Base-by-base conservation (phyloP, 2,113 vertebrate species). In the Prunella himalayana region DNA sequence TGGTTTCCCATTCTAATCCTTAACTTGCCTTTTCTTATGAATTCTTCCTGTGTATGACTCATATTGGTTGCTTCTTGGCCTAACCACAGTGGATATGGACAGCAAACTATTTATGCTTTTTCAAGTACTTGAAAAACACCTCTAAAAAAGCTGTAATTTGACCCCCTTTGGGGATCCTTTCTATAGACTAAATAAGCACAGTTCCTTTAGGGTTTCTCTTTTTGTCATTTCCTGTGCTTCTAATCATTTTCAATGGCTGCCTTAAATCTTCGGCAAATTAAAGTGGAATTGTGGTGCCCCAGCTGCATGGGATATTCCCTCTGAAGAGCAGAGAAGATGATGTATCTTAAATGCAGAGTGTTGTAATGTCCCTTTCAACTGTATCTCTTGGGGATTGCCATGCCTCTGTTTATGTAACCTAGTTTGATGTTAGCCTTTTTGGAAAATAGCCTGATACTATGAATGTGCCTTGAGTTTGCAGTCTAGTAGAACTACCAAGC, bases 201-300 rank as follows among this genome's bases (percentile, higher is more conserved):
- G 6, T 72, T 95, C 44, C 15, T 69, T 83, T 28, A 49, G 5
- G 31, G n/a, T 71, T 73, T 78, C 39, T 47, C 8, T 57, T 30
- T 12, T 54, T 49, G 11, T 87, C 2, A 13, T 80, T 71, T 70
- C 30, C 31, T 60, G 23, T 59, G 25, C 47, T 78, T 59, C 31
- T 70, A 22, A 41, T 73, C 12, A 24, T 85, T 24, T 18, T 77
- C 41, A 60, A 18, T 56, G 33, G 20, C 44, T 77, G 27, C 60
- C 45, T 51, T 47, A 54, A 77, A 11, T 72, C 33, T 66, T 77
- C 30, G 83, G 76, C 15, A 69, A 68, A 31, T 71, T 54, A 24
- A 77, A 60, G 33, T 16, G 8, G 31, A 49, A 35, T 12, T 0
- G 0, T 54, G 49, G 10, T 94, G 35, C 19, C 24, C 20, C 42